Evolutionary conservation across 1,140 invertebrate species (phyloP), one percentile per base, ranked within the genome.

Genomic region (Theocolax elegans): DNA sequence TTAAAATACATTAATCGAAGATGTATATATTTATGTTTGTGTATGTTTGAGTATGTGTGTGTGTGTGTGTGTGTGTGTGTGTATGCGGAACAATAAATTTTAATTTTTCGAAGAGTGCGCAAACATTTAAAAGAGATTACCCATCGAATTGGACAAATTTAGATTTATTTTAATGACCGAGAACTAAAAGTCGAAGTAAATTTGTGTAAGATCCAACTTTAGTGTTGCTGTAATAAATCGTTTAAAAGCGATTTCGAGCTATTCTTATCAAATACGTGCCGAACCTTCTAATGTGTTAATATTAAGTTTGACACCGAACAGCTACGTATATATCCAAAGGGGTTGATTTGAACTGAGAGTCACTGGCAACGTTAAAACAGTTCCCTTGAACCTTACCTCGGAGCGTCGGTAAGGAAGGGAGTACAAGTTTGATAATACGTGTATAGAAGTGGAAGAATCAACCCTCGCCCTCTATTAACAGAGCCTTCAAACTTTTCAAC

Each of bases 181-280:
- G n/a, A 12, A 40, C n/a, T 29, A 31, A 17, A 44, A 54, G 44
- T 25, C 23, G 6, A 44, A 54, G 19, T 12, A 59, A 65, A 66
- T 51, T 53, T 4, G 17, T 58, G 44, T 25, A 9, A 54, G 29
- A 51, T 60, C 67, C 4, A 62, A 53, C 8, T 77, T 76, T 75
- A 77, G 73, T 58, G 66, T n/a, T n/a, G 48, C 64, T 48, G 51
- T 48, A 72, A 79, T 82, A 80, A 81, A 81, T 82, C 78, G 77
- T 72, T 82, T 80, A 77, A 60, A 68, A 68, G 60, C 58, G 72
- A 74, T 70, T 66, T 74, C 75, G 75, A 64, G 60, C 58, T 31
- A 56, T 44, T 62, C 54, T 59, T 53, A 63, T 74, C 58, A 42
- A 72, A 67, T 78, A 81, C 81, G 80, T 82, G 80, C 74, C 40